Base-by-base conservation (phyloP, 1,140 invertebrate genomes). In the Parapsyche elsis region DNA sequence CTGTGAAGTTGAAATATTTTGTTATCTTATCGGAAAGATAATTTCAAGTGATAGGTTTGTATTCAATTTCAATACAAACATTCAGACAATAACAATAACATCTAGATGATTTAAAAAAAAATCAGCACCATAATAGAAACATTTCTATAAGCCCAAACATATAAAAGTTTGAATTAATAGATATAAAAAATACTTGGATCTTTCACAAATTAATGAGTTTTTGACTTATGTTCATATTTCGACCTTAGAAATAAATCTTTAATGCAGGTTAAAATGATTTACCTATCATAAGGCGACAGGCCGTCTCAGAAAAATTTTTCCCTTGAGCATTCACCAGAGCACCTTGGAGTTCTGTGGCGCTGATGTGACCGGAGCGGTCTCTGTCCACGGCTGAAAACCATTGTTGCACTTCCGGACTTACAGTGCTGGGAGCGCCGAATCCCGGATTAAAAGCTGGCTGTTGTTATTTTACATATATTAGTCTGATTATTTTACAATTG, bases 241-340 rank as follows among this genome's bases (percentile, higher is more conserved):
- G n/a, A n/a, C n/a, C n/a, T n/a, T n/a, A n/a, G n/a, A n/a, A n/a
- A n/a, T n/a, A n/a, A n/a, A n/a, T n/a, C n/a, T n/a, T n/a, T n/a
- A n/a, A n/a, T n/a, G n/a, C n/a, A n/a, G n/a, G 12, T 5, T 12
- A 67, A 26, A 9, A 26, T 26, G 5, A 16, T 30, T 88, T 90
- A 95, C 95, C 93, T 84, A 97, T 96, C 95, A 98, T 97, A n/a
- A 97, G 88, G 81, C 92, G 92, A 86, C 95, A 97, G 44, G 95
- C 94, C 81, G 92, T 93, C 79, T 95, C 92, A 57, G 95, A 96
- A 86, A 97, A 97, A 80, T 93, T 92, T 78, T 94, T 91, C 24
- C 95, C 96, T 88, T 96, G 95, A 38, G 94, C 95, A 90, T 96
- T 97, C 7, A 96, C 92, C 2, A 98, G 88, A 5, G 95, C 96